phyloP scores from a whole-genome alignment of 2,113 vertebrate genomes.

The Colius striatus region DNA sequence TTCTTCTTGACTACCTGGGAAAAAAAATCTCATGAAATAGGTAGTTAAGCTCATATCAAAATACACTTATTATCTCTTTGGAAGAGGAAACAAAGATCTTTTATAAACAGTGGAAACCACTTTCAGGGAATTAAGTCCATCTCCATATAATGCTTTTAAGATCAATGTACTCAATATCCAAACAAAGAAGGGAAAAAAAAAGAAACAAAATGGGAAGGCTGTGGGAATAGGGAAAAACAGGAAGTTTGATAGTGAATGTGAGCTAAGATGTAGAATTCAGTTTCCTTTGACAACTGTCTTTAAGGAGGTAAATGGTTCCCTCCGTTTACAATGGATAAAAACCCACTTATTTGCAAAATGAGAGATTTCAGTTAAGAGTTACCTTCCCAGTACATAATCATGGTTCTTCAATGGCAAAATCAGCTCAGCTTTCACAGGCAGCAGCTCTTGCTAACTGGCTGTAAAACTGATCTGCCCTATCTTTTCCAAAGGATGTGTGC shows the following conservation, averaged over 20 bases:
- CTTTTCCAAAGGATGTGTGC: not conserved
- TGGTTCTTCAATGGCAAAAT: not conserved
- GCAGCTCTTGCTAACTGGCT: not conserved
- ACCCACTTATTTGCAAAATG: not conserved
- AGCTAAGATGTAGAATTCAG: not conserved
- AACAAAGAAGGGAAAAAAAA: not conserved
- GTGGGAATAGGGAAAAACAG: not conserved
- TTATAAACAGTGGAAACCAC: not conserved
- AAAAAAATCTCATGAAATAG: not conserved
- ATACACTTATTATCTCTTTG: not conserved
- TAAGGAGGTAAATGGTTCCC: not conserved
- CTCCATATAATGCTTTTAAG: not conserved
- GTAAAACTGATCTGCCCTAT: not conserved
- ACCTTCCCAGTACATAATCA: not conserved
- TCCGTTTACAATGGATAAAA: not conserved
- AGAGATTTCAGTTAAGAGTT: not conserved
- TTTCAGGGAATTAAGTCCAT: not conserved
- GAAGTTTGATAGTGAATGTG: not conserved
- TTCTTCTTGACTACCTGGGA: not conserved
- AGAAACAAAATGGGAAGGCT: not conserved
- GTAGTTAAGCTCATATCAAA: accelerated
- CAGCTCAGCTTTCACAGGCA: not conserved
- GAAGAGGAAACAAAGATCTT: not conserved
- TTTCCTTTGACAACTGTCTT: not conserved
- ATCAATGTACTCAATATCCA: not conserved